These are phyloP conservation scores for Nipponacmea schrenckii DNA, from an alignment of 2,888 invertebrate species.

Conservation along the genomic window DNA sequence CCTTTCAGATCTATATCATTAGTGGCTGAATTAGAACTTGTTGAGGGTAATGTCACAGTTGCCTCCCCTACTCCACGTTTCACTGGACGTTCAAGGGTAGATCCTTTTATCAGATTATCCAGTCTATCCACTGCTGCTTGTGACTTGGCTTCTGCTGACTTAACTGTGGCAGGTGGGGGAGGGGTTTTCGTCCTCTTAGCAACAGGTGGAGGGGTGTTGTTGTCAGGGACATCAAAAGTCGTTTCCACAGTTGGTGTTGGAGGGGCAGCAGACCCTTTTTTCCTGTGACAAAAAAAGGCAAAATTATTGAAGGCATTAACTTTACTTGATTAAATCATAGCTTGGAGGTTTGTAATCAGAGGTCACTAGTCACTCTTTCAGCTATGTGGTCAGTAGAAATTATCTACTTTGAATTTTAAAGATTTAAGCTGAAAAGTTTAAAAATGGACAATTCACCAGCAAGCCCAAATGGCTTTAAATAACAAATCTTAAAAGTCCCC, in stretches of 20 bases:
- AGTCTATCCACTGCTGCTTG: conserved; percentile 73
- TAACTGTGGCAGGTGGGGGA: conserved; percentile 62
- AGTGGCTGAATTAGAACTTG: conserved; percentile 20
- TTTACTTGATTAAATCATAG: too few relatives aligned
- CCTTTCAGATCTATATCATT: conserved; percentile 44
- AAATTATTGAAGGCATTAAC: too few relatives aligned
- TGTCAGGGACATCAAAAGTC: conserved; percentile 28
- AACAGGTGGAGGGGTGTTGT: neutral
- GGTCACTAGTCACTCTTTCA: too few relatives aligned
- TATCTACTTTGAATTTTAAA: too few relatives aligned
- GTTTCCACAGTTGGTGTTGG: conserved; percentile 31
- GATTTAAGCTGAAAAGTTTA: too few relatives aligned
- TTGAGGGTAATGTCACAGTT: conserved; percentile 20
- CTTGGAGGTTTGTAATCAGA: too few relatives aligned
- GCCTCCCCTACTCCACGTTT: conserved; percentile 17
- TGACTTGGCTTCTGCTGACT: conserved; percentile 62
- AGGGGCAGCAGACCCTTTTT: conserved; percentile 20
- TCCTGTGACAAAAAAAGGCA: neutral
- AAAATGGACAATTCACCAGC: too few relatives aligned
- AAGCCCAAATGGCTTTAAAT: too few relatives aligned
- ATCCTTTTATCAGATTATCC: conserved; percentile 81
- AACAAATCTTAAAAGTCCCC: too few relatives aligned
- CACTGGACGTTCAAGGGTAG: conserved; percentile 52
- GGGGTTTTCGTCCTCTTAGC: conserved; percentile 25
- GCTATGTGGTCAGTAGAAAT: too few relatives aligned